Base-by-base conservation (phyloP, 2,888 invertebrate genomes). In the Parnassius glacialis region DNA sequence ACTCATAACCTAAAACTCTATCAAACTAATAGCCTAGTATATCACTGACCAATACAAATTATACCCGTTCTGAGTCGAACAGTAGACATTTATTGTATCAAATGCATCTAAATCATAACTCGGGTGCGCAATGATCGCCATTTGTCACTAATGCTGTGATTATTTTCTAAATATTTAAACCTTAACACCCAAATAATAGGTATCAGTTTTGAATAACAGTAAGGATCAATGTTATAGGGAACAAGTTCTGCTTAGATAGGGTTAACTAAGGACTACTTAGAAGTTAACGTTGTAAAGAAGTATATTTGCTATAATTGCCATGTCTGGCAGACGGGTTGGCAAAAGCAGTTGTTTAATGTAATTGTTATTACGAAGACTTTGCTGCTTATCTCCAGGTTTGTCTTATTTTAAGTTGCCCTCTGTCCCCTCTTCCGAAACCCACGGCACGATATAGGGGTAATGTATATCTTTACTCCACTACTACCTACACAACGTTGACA, bases 1-100 rank as follows among this genome's bases (percentile, higher is more conserved):
- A 7, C 34, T 34, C 34, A 34, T 34, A 34, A 34, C 34, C 65
- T 65, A 71, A 70, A 68, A 67, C 76, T 79, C 68, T 62, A 74
- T 77, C 77, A 75, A 63, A 65, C 58, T 73, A 79, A 68, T 68
- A 59, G 65, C 48, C 41, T 62, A 58, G 58, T 70, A 58, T 67
- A 71, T 78, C 68, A 74, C 66, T 77, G 77, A 74, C 78, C 77
- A 67, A 70, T 76, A 83, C 72, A 74, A 78, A 81, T 77, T 43
- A 56, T 43, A 52, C 72, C 69, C 64, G 56, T 68, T 61, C 61
- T 68, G 68, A 63, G 65, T 68, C 70, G 70, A 77, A 78, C 75
- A 65, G 71, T 60, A 61, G 69, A 66, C 68, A 79, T 80, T 77
- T 75, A 75, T 80, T 74, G 70, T 48, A 62, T 66, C 64, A 67